phyloP scores from a whole-genome alignment of 2,888 invertebrate species.

The Drosophila prostipennis region DNA sequence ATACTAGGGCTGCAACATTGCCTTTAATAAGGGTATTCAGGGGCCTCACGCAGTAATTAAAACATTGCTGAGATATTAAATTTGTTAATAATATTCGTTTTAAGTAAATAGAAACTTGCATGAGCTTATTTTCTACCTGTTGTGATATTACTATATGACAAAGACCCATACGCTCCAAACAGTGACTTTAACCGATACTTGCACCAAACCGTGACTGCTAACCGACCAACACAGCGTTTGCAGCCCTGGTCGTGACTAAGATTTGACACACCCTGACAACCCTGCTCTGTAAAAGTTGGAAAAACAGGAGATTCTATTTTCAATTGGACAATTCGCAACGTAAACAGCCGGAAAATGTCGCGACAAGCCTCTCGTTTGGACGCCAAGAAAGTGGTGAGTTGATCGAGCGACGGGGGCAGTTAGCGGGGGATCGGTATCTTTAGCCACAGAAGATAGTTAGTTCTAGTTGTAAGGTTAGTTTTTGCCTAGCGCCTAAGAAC shows the following conservation, averaged over 20 bases:
- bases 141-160: too few relatives aligned
- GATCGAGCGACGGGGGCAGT: slow-evolving; percentile 9
- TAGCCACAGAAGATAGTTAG: neutral
- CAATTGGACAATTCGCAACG: slow-evolving; percentile 12
- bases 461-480: slow-evolving; percentile 65
- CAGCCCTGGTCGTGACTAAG: neutral
- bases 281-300: slow-evolving; percentile 27
- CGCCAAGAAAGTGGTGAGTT: slow-evolving; percentile 84
- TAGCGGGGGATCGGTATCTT: slow-evolving; percentile 8
- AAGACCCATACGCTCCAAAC: neutral
- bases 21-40: neutral
- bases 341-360: slow-evolving; percentile 77
- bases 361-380: slow-evolving; percentile 83
- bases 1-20: neutral
- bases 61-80: too few relatives aligned
- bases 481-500: slow-evolving; percentile 55
- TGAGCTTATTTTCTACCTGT: too few relatives aligned
- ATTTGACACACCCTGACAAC: slow-evolving; percentile 42
- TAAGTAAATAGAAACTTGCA: too few relatives aligned
- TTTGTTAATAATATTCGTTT: too few relatives aligned
- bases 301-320: slow-evolving; percentile 20
- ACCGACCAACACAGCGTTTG: neutral
- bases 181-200: neutral
- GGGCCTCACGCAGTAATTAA: too few relatives aligned
- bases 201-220: neutral